Evolutionary conservation across 1,140 invertebrate genomes (phyloP), one percentile per base, ranked within the genome.

Genomic region (Acromyrmex echinatior): DNA sequence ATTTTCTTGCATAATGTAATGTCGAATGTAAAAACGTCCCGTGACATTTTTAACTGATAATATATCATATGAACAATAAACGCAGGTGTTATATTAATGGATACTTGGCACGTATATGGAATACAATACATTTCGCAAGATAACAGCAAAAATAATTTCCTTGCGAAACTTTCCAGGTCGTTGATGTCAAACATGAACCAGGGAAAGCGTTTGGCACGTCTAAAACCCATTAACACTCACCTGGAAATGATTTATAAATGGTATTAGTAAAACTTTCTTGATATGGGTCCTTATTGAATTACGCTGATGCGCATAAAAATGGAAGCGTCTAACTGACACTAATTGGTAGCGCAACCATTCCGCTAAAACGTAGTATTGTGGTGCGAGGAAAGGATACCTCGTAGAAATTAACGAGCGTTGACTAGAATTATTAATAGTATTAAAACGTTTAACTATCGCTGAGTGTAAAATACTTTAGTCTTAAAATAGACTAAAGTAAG

Each of bases 141-240:
- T 35, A 51, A 58, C 5, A 84, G 80, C 80, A 53, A 84, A 84
- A 84, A 84, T 84, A 31, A 74, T 84, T 84, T 74, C 28, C 80
- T 84, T 76, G 80, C 80, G 80, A 84, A 84, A 84, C 80, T 84
- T 84, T 84, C 80, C 80, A 84, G 80, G 80, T 84, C 70, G 45
- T 16, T 18, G 70, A 62, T 84, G 80, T 84, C 80, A 84, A 84
- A 84, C 39, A 25, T 39, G 70, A 49, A 84, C 18, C 28, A 58
- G 80, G 80, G 80, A 84, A 84, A 84, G 80, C 56, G 58, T 74
- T 84, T 84, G 70, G 56, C 28, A 84, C 12, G 39, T 60, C 53
- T 82, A 51, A 66, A 74, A 84, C n/a, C 80, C 73, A 84, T 84
- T 84, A 84, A 84, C 56, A 84, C 70, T 84, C 80, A 35, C 18